Percentiles rank a stretch among this genome's conserved stretches.
Conservation (phyloP, 2,797 vertebrate genomes). For the Okamejei kenojei region DNA sequence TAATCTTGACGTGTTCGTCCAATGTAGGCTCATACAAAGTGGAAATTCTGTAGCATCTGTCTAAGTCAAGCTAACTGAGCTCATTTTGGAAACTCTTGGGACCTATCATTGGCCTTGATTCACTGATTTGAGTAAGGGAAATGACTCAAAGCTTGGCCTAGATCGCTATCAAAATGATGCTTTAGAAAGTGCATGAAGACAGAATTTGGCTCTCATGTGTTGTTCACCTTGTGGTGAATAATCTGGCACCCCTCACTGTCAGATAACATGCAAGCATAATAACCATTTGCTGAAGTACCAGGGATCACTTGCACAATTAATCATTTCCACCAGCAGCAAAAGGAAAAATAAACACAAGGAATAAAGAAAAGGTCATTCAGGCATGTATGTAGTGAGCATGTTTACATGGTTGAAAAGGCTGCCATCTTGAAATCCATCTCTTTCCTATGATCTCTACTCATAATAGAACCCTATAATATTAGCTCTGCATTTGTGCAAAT, state of each 20-base stretch:
- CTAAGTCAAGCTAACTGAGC: background rate
- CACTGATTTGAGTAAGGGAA: background rate
- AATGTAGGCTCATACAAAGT: background rate
- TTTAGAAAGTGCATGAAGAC: background rate
- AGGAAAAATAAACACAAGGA: slow-evolving; percentile 44
- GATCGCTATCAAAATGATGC: background rate
- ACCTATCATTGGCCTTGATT: background rate
- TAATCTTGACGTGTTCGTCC: background rate
- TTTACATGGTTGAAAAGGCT: background rate
- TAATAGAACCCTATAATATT: background rate
- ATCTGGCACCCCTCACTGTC: background rate
- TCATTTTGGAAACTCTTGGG: background rate
- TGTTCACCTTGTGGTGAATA: background rate
- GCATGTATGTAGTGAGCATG: background rate
- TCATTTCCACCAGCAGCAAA: too few species aligned
- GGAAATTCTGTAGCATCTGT: background rate
- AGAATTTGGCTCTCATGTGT: background rate
- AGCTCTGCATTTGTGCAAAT: background rate
- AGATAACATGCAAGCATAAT: background rate
- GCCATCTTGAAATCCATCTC: background rate
- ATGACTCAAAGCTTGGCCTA: background rate
- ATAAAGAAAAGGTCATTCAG: slow-evolving; percentile 64
- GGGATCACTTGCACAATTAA: background rate
- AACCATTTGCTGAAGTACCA: background rate
- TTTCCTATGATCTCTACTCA: background rate